These are phyloP conservation scores for Acropora tenuis DNA, from an alignment of 64 coral and sea anemone genomes.

Conservation along the genomic window DNA sequence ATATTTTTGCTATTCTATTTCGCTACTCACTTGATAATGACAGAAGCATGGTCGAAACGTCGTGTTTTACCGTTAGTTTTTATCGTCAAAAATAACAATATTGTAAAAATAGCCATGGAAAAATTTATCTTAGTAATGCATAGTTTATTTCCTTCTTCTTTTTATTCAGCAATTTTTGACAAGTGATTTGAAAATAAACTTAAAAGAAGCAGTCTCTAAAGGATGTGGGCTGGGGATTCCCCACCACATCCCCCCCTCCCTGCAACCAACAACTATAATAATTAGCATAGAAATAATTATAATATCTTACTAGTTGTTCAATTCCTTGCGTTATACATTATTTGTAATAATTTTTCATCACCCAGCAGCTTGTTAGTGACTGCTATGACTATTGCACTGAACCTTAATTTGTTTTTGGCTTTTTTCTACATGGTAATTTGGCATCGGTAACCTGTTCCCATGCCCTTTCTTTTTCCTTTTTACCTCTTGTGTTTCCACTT, in stretches of 20 bases:
- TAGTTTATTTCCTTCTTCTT: background rate
- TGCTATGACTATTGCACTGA: background rate
- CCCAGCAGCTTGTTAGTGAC: no score
- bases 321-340: background rate
- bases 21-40: no score
- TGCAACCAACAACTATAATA: background rate
- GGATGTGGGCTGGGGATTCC: background rate
- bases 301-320: background rate
- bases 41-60: no score
- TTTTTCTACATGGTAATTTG: slow-evolving; percentile 46
- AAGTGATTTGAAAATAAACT: no score
- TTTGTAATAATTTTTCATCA: background rate
- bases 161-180: background rate
- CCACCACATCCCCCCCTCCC: background rate
- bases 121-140: no score
- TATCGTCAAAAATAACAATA: no score
- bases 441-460: slow-evolving; percentile 40
- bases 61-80: no score
- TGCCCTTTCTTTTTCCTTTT: slow-evolving; percentile 29
- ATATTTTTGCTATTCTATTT: no score
- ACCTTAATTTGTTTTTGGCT: slow-evolving; percentile 5
- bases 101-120: no score
- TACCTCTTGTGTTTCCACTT: slow-evolving; percentile 32
- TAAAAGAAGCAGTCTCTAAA: background rate
- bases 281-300: background rate